phyloP scores from a whole-genome alignment of 2,113 vertebrate species.

The Oncorhynchus kisutch region DNA sequence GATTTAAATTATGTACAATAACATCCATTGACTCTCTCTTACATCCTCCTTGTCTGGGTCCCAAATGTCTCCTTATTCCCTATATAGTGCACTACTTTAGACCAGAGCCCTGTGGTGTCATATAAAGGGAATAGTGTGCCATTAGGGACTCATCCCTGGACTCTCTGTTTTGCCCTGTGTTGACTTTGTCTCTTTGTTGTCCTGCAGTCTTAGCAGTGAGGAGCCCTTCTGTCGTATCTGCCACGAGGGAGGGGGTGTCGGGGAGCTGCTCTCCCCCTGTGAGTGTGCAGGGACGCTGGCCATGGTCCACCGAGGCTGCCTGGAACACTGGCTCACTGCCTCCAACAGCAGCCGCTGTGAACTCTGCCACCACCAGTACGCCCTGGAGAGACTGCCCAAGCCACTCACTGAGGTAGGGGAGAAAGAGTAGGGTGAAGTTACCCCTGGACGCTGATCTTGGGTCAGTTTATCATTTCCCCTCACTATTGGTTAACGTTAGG shows the following conservation, averaged over 20 bases:
- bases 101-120: too few relatives aligned
- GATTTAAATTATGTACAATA: too few relatives aligned
- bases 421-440: not conserved
- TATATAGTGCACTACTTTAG: too few relatives aligned
- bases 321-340: constrained; percentile 70
- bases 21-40: too few relatives aligned
- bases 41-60: too few relatives aligned
- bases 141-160: not conserved
- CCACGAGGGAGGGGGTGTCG: constrained; percentile 50
- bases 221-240: constrained; percentile 73
- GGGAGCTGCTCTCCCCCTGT: constrained; percentile 69
- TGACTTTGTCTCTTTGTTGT: not conserved
- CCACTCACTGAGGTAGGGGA: constrained; percentile 62
- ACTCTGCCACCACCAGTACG: constrained; percentile 69
- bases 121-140: too few relatives aligned
- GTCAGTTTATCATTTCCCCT: too few relatives aligned
- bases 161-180: not conserved
- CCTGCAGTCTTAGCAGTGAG: constrained; percentile 42
- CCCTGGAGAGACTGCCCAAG: constrained; percentile 64
- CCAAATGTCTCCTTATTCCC: too few relatives aligned
- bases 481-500: too few relatives aligned
- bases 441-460: too few relatives aligned
- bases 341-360: constrained; percentile 72
- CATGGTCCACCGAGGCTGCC: constrained; percentile 64
- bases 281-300: constrained; percentile 68